A percentile compares a stretch with the other conserved stretches of the same genome.
These are phyloP conservation scores for Campoletis raptor DNA, from an alignment of 2,888 invertebrate genomes.

Conservation along the genomic window DNA sequence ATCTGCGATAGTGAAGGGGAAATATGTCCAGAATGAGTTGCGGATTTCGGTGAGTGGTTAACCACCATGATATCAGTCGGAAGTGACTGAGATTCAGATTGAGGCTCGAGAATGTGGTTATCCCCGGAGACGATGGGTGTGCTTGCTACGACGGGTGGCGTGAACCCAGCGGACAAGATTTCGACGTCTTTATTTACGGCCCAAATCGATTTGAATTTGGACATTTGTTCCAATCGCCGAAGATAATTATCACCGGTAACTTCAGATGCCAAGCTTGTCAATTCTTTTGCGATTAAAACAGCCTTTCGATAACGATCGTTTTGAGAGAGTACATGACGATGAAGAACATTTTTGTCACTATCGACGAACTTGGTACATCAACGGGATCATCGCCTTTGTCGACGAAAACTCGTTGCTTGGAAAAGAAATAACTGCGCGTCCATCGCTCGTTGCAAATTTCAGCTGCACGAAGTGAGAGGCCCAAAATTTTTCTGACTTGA, in stretches of 20 bases:
- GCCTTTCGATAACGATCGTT: slow-evolving; percentile 25
- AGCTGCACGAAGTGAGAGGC: neutral
- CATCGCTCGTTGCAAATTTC: neutral
- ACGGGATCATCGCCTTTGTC: neutral
- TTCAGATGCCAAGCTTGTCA: slow-evolving; percentile 8
- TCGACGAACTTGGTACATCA: neutral
- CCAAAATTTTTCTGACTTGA: neutral
- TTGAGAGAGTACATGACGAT: neutral
- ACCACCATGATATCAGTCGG: too few species aligned
- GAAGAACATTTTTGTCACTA: neutral
- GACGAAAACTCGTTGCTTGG: neutral
- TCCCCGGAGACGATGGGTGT: neutral
- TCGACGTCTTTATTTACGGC: slow-evolving; percentile 1
- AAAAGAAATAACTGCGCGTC: neutral
- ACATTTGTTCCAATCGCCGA: neutral
- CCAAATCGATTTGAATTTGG: neutral
- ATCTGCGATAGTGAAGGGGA: neutral
- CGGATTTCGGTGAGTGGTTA: too few species aligned
- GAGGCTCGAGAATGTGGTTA: neutral
- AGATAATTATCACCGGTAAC: neutral
- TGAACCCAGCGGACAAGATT: neutral
- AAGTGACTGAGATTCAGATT: neutral
- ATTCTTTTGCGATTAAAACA: neutral
- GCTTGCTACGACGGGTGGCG: neutral
- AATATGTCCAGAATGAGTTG: neutral